These are phyloP conservation scores for Pachydiplax longipennis DNA, from an alignment of 2,888 invertebrate species.

Conservation along the genomic window DNA sequence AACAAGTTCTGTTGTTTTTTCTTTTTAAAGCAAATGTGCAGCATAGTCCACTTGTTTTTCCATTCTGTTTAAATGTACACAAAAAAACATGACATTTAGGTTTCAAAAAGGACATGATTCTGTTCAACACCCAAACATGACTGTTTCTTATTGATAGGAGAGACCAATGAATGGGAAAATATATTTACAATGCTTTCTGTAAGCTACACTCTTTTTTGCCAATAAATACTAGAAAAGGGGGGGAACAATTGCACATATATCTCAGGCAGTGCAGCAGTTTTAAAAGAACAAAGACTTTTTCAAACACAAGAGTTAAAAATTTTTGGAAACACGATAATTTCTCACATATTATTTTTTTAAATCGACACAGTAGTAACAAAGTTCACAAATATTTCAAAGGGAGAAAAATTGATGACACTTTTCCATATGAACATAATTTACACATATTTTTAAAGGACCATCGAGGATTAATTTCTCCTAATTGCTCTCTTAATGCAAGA, in stretches of 20 bases:
- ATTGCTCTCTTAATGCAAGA: conserved; percentile 23
- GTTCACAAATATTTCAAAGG: conserved; percentile 46
- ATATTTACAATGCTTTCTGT: conserved; percentile 32
- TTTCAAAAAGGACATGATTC: conserved; percentile 45
- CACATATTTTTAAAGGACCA: not conserved
- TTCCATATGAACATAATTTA: conserved; percentile 33
- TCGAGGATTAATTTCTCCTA: conserved; percentile 2
- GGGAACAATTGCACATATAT: conserved; percentile 50
- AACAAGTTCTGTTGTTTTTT: not conserved
- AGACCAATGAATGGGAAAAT: conserved; percentile 44
- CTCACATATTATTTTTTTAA: conserved; percentile 22
- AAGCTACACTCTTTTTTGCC: conserved; percentile 45
- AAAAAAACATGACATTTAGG: conserved; percentile 48
- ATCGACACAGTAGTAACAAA: conserved; percentile 46
- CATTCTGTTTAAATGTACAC: conserved; percentile 46
- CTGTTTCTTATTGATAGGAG: conserved; percentile 45
- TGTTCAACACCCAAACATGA: conserved; percentile 46
- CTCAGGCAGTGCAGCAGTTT: conserved; percentile 48
- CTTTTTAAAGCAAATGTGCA: conserved; percentile 30
- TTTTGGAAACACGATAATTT: conserved; percentile 47
- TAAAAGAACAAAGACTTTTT: conserved; percentile 45
- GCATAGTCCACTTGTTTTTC: conserved; percentile 5
- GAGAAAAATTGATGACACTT: conserved; percentile 45
- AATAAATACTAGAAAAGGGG: conserved; percentile 51
- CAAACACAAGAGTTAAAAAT: conserved; percentile 45